Base-by-base conservation (phyloP, 1,140 invertebrate genomes). In the Glossosoma conforme region DNA sequence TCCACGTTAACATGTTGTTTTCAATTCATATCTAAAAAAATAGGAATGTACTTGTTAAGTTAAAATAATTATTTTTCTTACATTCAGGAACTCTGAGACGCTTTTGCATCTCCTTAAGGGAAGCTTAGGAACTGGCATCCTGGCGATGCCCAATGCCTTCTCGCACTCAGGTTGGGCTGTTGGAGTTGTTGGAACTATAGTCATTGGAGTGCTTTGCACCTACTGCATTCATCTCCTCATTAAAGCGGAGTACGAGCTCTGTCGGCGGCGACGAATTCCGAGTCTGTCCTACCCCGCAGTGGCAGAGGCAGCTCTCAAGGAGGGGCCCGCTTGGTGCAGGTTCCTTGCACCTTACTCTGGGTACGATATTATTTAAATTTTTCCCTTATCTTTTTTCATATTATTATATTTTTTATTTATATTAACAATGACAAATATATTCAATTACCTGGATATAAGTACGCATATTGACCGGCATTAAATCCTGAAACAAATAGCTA, bases 71-170 rank as follows among this genome's bases (percentile, higher is more conserved):
- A 28, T 6, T 0, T 37, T 11, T 28, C 22, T 30, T 14, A 11
- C 14, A 70, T 69, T 50, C 53, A 83, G 80, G 21, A 82, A 83
- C 67, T 68, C 63, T 9, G 80, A 83, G 57, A 84, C 82, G 0
- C 67, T 84, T 17, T 75, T 84, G 25, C 82, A 84, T 63, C 62
- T 86, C 17, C 61, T 85, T 22, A 85, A 85, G 65, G 81, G 79
- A 35, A 85, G 84, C 59, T 72, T 88, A 43, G 86, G 86, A 11
- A 87, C 85, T 1, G 86, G 86, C 4, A 84, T 88, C 47, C 65
- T 88, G 48, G 86, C 86, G 5, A 86, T 88, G 80, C 85, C 86
- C 20, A 73, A 80, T 59, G 85, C 85, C 13, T 81, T 88, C 56
- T 77, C 77, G 44, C 77, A 86, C 60, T 73, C 84, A 3, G 86